Base-by-base conservation (phyloP, 2,113 vertebrate genomes). In the Progne subis region DNA sequence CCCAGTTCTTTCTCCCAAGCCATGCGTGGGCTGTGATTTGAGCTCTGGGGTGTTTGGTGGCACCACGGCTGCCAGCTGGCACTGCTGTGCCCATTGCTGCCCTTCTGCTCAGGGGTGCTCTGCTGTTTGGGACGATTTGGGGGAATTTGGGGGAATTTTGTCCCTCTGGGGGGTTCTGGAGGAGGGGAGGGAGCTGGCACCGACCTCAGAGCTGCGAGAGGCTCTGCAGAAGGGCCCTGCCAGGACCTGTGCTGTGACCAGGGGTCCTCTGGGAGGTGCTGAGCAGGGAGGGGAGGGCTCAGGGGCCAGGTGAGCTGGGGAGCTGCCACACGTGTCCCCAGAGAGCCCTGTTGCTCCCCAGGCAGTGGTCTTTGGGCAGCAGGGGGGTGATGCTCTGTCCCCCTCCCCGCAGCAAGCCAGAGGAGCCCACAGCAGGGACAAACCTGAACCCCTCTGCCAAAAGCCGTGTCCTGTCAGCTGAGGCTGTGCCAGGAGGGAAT, bases 331-430 rank as follows among this genome's bases (percentile, higher is more conserved):
- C 6, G 65, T 80, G 41, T 60, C 29, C 39, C 5, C 32, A 24
- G 34, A 53, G 44, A 86, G 46, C 15, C 34, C 32, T 47, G 20
- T 64, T 3, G 3, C 80, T 53, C 44, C 34, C 63, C 44, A 29
- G 8, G 5, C 9, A 3, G 67, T 29, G 32, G 50, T 31, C 52
- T 44, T 47, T 0, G 1, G 2, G 16, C 39, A 56, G 31, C 1
- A 4, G 18, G 26, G 60, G 18, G 39, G 37, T 67, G 1, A 34
- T 67, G 76, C 21, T 61, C 59, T 43, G 74, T 20, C 3, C 49
- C 47, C 9, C 15, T 61, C 29, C 25, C 52, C 3, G 2, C 20
- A 23, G 21, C 0, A 0, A 57, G 18, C 18, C 46, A 28, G 23
- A 34, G 20, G 19, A 86, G 28, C 67, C 17, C n/a, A 13, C 6